Conservation (phyloP, 2,888 invertebrate species). For the Brachyptera putata region DNA sequence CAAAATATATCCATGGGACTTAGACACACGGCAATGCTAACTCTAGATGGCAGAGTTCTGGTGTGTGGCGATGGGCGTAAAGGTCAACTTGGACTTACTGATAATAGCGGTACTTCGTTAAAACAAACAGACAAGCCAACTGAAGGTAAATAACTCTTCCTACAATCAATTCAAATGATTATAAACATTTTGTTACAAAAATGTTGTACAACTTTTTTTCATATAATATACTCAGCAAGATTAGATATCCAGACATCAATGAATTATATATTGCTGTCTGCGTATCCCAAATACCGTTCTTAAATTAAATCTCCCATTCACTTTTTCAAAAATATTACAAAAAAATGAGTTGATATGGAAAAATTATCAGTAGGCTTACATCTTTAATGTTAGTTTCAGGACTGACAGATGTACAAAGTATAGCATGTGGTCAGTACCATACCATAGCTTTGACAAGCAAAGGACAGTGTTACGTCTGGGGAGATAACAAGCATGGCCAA, state of each 20-base stretch:
- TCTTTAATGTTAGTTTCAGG: constrained; percentile 55
- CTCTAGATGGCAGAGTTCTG: constrained; percentile 57
- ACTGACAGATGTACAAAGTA: constrained; percentile 54
- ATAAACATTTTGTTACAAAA: too few relatives aligned
- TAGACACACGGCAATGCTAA: constrained; percentile 62
- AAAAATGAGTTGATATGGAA: too few relatives aligned
- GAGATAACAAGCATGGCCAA: constrained; percentile 81
- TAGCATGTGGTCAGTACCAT: constrained; percentile 80
- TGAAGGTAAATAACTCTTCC: constrained; percentile 4
- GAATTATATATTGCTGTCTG: too few relatives aligned
- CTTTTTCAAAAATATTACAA: too few relatives aligned
- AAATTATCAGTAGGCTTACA: too few relatives aligned
- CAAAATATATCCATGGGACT: constrained; percentile 61
- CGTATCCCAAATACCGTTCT: too few relatives aligned
- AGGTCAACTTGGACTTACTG: constrained; percentile 61
- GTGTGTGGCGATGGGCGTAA: constrained; percentile 63
- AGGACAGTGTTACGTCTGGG: constrained; percentile 68
- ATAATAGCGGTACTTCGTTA: constrained; percentile 40
- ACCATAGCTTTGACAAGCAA: constrained; percentile 55
- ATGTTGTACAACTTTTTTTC: too few relatives aligned
- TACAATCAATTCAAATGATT: too few relatives aligned
- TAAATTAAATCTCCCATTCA: too few relatives aligned
- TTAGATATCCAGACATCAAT: too few relatives aligned
- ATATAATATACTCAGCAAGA: too few relatives aligned
- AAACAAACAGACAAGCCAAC: constrained; percentile 45